Percentiles rank a stretch among this genome's conserved stretches.
Conservation (phyloP, 2,113 vertebrate species). For the Mormoops blainvillei region DNA sequence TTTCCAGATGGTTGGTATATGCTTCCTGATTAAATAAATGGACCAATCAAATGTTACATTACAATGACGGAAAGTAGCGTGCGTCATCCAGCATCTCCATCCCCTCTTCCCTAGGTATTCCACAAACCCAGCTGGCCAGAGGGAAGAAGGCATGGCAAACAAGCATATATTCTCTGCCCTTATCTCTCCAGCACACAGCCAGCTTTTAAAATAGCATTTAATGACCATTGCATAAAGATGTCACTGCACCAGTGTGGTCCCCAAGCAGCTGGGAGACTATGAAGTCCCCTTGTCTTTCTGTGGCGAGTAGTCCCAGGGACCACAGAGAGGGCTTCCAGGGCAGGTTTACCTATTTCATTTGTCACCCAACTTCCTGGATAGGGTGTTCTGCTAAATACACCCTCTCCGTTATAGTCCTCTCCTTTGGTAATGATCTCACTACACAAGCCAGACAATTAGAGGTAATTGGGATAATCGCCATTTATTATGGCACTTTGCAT, state of each 20-base stretch:
- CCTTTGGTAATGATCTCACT: slow-evolving; percentile 50
- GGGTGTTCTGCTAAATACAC: not conserved
- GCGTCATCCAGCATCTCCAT: not conserved
- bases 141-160: not conserved
- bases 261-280: not conserved
- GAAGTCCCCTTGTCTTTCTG: not conserved
- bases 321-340: not conserved
- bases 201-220: slow-evolving; percentile 55
- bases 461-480: slow-evolving; percentile 74
- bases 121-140: not conserved
- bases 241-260: not conserved
- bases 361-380: not conserved
- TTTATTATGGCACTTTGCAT: slow-evolving; percentile 74
- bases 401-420: not conserved
- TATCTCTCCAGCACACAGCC: slow-evolving; percentile 8
- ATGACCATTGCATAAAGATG: slow-evolving; percentile 37
- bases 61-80: not conserved
- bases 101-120: not conserved
- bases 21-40: slow-evolving; percentile 24
- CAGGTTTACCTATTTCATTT: slow-evolving; percentile 21
- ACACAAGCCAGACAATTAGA: slow-evolving; percentile 72
- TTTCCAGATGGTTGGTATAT: slow-evolving; percentile 2
- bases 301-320: not conserved
- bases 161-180: not conserved
- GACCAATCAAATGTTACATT: not conserved